Evolutionary conservation across 2,797 vertebrate genomes (phyloP).

Genomic region (Phylloscopus collybita): DNA sequence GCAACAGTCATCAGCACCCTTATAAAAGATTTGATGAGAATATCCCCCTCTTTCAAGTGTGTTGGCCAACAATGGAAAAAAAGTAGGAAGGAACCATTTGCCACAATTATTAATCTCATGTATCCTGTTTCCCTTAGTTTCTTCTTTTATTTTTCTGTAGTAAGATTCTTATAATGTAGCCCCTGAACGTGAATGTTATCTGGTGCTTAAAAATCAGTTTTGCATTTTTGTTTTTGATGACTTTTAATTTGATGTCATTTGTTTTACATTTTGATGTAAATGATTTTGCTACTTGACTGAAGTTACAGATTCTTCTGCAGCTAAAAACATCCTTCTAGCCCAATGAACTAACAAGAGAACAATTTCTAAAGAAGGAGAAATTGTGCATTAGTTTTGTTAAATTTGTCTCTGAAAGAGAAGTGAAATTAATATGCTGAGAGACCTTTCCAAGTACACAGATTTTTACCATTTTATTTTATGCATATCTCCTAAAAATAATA

Average conservation of each 20-base stretch:
- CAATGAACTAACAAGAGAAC: neutral
- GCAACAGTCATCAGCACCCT: neutral
- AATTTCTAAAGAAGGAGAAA: neutral
- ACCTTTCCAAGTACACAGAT: neutral
- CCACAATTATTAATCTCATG: neutral
- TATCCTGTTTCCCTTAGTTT: neutral
- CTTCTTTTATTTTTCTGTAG: neutral
- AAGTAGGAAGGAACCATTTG: neutral
- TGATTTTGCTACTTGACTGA: rapidly evolving
- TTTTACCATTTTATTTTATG: neutral
- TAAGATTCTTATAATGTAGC: neutral
- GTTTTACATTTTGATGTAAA: neutral
- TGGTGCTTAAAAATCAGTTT: neutral
- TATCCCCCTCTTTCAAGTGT: neutral
- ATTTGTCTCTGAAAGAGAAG: neutral
- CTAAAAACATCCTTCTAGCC: neutral
- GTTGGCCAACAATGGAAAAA: neutral
- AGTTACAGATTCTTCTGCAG: neutral
- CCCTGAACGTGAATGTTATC: neutral
- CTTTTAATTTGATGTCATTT: no score
- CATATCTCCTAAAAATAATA: neutral
- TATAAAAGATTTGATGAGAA: neutral
- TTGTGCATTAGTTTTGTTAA: neutral
- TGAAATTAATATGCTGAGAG: neutral
- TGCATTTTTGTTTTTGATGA: neutral